phyloP scores from a whole-genome alignment of 2,113 vertebrate genomes.

The Nannospalax galili region DNA sequence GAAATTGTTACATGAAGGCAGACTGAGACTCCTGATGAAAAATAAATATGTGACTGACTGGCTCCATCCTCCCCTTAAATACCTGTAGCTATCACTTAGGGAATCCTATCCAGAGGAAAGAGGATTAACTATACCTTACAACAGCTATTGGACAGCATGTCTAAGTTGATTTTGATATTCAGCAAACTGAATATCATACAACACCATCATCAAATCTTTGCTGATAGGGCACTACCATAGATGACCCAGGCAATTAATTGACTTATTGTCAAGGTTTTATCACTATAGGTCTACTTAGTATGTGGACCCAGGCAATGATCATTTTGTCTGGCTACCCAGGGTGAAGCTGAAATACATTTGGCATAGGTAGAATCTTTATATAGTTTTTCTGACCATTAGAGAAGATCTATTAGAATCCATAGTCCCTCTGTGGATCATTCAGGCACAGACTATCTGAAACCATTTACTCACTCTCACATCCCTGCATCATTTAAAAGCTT shows the following conservation, averaged over 20 bases:
- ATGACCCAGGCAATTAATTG: not conserved
- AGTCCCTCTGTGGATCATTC: not conserved
- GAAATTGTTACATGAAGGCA: not conserved
- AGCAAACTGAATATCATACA: not conserved
- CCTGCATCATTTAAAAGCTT: not conserved
- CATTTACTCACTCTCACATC: not conserved
- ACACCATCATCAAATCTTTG: not conserved
- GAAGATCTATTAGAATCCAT: not conserved
- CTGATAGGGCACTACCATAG: not conserved
- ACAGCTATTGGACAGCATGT: not conserved
- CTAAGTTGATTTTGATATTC: not conserved
- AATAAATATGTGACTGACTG: not conserved
- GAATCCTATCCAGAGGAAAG: not conserved
- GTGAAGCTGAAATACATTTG: not conserved
- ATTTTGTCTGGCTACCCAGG: not conserved
- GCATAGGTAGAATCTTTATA: not conserved
- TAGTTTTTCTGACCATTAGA: not conserved
- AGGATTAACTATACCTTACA: not conserved
- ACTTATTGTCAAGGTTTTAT: not conserved
- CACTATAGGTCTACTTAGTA: not conserved
- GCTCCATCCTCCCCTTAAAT: not conserved
- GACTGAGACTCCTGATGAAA: not conserved
- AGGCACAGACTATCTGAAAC: not conserved
- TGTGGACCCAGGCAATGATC: not conserved
- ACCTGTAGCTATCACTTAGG: not conserved